Base-by-base conservation (phyloP, 2,797 vertebrate genomes). In the Myotis daubentonii region DNA sequence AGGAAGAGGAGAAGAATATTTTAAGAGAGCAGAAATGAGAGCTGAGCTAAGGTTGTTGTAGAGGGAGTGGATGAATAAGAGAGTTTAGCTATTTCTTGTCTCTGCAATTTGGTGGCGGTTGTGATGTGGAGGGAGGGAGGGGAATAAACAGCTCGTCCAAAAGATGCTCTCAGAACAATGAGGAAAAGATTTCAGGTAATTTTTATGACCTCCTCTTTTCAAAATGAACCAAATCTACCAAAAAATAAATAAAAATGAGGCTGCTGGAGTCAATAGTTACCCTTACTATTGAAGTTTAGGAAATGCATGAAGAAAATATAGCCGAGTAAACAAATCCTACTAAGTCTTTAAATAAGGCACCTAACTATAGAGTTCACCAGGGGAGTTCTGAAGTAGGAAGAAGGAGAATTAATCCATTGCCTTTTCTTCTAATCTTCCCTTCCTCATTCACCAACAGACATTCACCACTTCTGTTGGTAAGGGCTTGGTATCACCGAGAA, bases 201-300 rank as follows among this genome's bases (percentile, higher is more conserved):
- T 33, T 88, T 51, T 51, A n/a, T 28, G 28, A 72, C 10, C 30
- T 22, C 4, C 16, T 82, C 60, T 81, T 88, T 74, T 28, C 8
- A 92, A 94, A 96, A 81, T 70, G 51, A 78, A 70, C n/a, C 38
- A 60, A 36, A 85, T 70, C 25, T 84, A 71, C 25, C 12, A 44
- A 84, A 81, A 47, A 68, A 28, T 33, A 55, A 11, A 28, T 4
- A 72, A 47, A 28, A 89, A 49, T 4, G 4, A 75, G 30, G n/a
- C 7, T 62, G 6, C 6, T 30, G 11, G 49, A 82, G 49, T 80
- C 47, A 25, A 76, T 90, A 78, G 53, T 62, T 79, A 76, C 51
- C 44, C 33, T 55, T 85, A 49, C 60, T 2, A 79, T 6, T n/a
- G n/a, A 90, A 79, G 23, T 25, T 51, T 86, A 36, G 87, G 38